Conservation (phyloP, 53 echinoderm and acorn worm species). For the Astropecten irregularis region DNA sequence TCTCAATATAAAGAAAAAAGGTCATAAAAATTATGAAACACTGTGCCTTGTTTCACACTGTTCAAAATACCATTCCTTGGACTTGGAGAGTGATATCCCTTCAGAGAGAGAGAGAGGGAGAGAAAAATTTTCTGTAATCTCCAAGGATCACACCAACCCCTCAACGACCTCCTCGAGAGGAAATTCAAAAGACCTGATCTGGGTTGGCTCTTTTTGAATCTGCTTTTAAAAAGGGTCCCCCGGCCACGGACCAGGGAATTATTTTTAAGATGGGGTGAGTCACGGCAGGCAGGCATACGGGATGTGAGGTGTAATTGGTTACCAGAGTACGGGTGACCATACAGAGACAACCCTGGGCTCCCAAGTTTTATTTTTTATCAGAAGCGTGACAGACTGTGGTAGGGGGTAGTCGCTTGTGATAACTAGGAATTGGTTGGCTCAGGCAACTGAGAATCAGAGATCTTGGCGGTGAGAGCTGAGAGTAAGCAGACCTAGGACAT, state of each 20-base stretch:
- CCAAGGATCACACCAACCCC: neutral
- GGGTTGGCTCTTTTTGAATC: conserved; percentile 9
- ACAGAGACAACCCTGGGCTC: conserved; percentile 7
- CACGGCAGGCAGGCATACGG: conserved; percentile 42
- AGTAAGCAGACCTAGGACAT: no score
- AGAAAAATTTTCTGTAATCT: neutral
- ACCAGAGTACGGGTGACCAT: conserved; percentile 17
- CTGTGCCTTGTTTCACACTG: neutral
- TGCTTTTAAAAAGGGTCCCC: conserved; percentile 14
- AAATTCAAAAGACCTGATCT: conserved; percentile 1
- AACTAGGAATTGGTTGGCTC: no score
- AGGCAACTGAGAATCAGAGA: no score
- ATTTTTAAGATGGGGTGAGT: conserved; percentile 48
- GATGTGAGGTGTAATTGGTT: conserved; percentile 51
- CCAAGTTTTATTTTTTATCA: no score
- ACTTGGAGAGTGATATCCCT: no score
- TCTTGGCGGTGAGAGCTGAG: no score
- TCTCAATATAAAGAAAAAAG: neutral
- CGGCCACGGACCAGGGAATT: conserved; percentile 26
- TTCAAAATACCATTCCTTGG: neutral
- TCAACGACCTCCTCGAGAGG: no score
- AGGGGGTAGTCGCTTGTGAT: no score
- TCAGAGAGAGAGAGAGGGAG: no score
- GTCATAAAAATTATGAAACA: conserved; percentile 27
- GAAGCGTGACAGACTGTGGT: neutral